Evolutionary conservation across 2,113 vertebrate species (phyloP).

Genomic region (Eleginops maclovinus): DNA sequence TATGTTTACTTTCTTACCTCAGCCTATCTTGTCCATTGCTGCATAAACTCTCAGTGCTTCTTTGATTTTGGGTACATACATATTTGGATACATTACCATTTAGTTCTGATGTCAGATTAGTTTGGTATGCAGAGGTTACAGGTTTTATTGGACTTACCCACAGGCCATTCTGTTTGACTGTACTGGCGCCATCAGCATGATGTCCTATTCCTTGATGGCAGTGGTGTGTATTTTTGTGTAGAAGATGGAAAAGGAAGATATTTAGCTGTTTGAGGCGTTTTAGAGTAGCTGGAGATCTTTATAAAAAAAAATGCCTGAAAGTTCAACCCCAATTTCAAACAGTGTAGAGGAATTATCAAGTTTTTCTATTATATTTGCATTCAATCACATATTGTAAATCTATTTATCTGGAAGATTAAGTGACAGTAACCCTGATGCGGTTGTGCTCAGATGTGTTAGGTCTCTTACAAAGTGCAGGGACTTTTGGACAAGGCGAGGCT

Average conservation of each 20-base stretch:
- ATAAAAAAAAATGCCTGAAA: neutral
- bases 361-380: neutral
- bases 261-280: neutral
- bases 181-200: neutral
- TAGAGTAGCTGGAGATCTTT: neutral
- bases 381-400: neutral
- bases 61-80: neutral
- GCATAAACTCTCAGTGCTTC: neutral
- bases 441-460: slow-evolving; percentile 24
- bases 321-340: neutral
- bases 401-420: neutral
- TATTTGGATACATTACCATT: too few species aligned
- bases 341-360: neutral
- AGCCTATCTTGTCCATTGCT: neutral
- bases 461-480: slow-evolving; percentile 39
- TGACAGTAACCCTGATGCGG: neutral
- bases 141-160: neutral
- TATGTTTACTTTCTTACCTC: neutral
- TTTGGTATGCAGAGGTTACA: neutral
- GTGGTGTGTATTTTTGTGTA: neutral
- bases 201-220: neutral
- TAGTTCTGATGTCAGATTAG: neutral
- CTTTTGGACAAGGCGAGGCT: slow-evolving; percentile 37
- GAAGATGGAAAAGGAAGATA: too few species aligned
- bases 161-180: neutral